Percentiles rank a stretch among this genome's conserved stretches.
Evolutionary conservation across 2,797 vertebrate genomes (phyloP).

Genomic region (Gila robusta): DNA sequence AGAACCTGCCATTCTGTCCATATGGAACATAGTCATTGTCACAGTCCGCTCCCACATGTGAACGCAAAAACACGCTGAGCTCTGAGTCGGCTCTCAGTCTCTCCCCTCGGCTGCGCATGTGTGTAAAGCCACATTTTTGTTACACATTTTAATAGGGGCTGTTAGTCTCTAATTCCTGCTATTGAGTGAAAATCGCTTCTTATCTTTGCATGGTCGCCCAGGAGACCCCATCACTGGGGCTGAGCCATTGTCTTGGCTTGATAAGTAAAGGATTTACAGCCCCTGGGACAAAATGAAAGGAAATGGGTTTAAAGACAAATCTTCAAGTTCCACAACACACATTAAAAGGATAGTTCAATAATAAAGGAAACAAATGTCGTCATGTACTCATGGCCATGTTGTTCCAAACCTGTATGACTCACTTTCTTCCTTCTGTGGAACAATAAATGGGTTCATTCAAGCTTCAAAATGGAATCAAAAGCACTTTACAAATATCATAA

Average conservation of each 20-base stretch:
- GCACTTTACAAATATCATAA: neutral
- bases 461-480: neutral
- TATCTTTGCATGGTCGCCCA: conserved; percentile 60
- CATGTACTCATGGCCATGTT: neutral
- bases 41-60: conserved; percentile 11
- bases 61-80: conserved; percentile 16
- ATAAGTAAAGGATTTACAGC: conserved; percentile 62
- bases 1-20: conserved; percentile 34
- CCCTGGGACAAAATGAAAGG: conserved; percentile 42
- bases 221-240: conserved; percentile 58
- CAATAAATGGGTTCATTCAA: neutral
- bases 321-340: conserved; percentile 59
- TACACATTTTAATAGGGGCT: conserved; percentile 64
- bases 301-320: conserved; percentile 62
- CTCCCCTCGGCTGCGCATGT: conserved; percentile 52
- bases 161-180: conserved; percentile 74
- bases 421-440: neutral
- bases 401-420: neutral
- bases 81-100: conserved; percentile 40
- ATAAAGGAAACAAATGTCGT: neutral
- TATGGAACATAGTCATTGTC: neutral
- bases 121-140: conserved; percentile 61
- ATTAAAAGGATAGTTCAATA: conserved; percentile 37
- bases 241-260: conserved; percentile 62
- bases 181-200: conserved; percentile 69